A percentile compares a stretch with the other conserved stretches of the same genome.
Evolutionary conservation across 2,797 vertebrate species (phyloP).

Genomic region (Sylvia borin): DNA sequence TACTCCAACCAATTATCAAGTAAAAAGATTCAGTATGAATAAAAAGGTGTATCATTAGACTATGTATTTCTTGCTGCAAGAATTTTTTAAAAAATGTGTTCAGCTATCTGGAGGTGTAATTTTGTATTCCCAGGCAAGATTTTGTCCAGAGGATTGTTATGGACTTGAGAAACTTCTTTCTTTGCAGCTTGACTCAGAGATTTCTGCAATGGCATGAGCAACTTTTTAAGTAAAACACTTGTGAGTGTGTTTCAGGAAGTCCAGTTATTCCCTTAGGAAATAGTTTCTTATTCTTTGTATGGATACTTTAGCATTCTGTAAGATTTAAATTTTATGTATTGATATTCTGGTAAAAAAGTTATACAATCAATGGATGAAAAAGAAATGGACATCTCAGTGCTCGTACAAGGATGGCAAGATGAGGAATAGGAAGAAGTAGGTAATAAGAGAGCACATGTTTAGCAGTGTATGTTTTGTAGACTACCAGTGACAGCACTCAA

Average conservation of each 20-base stretch:
- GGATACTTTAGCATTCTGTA: not conserved
- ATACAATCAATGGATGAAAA: not conserved
- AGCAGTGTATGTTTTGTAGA: not conserved
- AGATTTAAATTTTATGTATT: not conserved
- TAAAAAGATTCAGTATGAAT: not conserved
- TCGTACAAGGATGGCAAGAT: not conserved
- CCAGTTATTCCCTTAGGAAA: not conserved
- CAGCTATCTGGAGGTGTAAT: not conserved
- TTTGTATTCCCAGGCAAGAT: not conserved
- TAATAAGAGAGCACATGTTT: not conserved
- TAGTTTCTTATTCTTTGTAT: not conserved
- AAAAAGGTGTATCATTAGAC: not conserved
- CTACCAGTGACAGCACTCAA: not conserved
- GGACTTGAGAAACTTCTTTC: not conserved
- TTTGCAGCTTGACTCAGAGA: not conserved
- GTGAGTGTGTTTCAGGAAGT: not conserved
- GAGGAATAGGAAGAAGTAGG: not conserved
- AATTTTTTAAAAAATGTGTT: not conserved
- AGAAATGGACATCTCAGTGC: not conserved
- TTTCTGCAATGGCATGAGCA: not conserved
- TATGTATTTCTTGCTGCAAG: not conserved
- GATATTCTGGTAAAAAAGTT: not conserved
- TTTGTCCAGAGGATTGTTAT: not conserved
- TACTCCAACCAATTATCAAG: not conserved
- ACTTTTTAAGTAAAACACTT: not conserved